Conservation (phyloP, 2,797 vertebrate genomes). For the Mycteria americana region DNA sequence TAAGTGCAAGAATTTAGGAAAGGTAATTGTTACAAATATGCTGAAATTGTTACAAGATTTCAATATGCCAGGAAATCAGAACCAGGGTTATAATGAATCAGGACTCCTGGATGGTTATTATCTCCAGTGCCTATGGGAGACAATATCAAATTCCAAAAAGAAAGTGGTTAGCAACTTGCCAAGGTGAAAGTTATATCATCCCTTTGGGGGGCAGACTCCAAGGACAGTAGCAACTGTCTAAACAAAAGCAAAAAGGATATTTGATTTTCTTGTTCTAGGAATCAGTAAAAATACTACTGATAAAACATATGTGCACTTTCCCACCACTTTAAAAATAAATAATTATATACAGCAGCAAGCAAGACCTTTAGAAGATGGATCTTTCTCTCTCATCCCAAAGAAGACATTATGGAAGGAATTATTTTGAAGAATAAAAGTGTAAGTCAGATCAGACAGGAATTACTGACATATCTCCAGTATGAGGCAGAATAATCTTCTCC, state of each 20-base stretch:
- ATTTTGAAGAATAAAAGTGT: slow-evolving; percentile 29
- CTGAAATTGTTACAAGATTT: neutral
- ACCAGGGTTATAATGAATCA: neutral
- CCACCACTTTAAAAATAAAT: neutral
- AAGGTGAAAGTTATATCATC: neutral
- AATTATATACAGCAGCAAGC: neutral
- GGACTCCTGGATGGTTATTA: neutral
- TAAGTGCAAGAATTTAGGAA: neutral
- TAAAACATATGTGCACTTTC: neutral
- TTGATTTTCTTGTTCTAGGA: neutral
- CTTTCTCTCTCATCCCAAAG: neutral
- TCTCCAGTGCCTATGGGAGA: neutral
- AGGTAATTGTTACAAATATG: neutral
- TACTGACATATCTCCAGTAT: slow-evolving; percentile 29
- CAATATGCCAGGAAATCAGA: neutral
- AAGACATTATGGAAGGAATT: slow-evolving; percentile 16
- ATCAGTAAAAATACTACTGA: neutral
- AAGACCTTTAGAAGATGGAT: neutral
- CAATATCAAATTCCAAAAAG: neutral
- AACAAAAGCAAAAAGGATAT: neutral
- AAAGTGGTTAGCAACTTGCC: neutral
- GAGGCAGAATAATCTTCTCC: slow-evolving; percentile 42
- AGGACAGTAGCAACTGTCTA: neutral
- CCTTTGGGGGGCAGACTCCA: neutral
- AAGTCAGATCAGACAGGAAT: slow-evolving; percentile 44